Evolutionary conservation across 2,113 vertebrate genomes (phyloP).

Genomic region (Plotosus lineatus): DNA sequence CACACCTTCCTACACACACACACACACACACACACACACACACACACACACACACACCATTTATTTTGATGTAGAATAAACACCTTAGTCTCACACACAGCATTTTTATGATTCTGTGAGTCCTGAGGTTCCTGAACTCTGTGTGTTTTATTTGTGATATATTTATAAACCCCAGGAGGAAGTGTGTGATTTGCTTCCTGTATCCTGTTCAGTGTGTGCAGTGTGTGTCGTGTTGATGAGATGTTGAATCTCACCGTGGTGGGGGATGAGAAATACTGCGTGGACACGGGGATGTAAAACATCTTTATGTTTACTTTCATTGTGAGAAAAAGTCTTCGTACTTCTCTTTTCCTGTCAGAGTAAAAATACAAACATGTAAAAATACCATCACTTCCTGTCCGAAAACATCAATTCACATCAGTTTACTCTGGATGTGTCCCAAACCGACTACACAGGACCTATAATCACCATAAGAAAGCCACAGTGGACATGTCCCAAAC

Average conservation of each 20-base stretch:
- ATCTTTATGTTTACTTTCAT: conserved; percentile 85
- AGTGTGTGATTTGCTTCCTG: neutral
- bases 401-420: neutral
- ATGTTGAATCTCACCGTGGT: conserved; percentile 62
- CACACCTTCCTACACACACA: conserved; percentile 55
- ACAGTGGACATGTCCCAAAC: neutral
- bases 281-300: conserved; percentile 85
- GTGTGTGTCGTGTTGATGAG: neutral
- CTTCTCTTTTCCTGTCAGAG: conserved; percentile 84
- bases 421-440: neutral
- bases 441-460: neutral
- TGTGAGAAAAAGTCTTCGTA: conserved; percentile 80
- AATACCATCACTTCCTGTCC: neutral
- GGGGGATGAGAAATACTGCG: neutral
- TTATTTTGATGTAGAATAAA: neutral
- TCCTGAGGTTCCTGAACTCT: too few relatives aligned
- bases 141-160: neutral
- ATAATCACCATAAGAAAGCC: neutral
- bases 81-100: neutral
- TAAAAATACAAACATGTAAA: neutral
- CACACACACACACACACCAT: conserved; percentile 8
- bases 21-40: conserved; percentile 2
- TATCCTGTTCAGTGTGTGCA: neutral
- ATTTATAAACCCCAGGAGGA: neutral
- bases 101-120: neutral